phyloP scores from a whole-genome alignment of 2,113 vertebrate genomes.

The Archilochus colubris region DNA sequence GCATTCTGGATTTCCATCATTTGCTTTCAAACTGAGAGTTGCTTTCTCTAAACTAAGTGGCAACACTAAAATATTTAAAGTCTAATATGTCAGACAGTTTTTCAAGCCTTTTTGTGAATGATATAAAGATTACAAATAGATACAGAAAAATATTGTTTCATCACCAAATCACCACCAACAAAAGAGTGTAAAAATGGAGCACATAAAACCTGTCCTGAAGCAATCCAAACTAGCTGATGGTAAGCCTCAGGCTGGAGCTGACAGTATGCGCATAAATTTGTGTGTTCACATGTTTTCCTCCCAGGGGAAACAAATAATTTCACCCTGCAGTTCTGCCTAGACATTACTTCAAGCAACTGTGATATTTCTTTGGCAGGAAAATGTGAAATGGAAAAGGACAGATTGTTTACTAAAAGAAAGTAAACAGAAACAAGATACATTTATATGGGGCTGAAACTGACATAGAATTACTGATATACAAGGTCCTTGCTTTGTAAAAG shows the following conservation, averaged over 20 bases:
- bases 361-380: slow-evolving; percentile 4
- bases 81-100: slow-evolving; percentile 13
- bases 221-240: slow-evolving; percentile 6
- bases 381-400: slow-evolving; percentile 20
- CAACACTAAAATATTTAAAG: slow-evolving; percentile 5
- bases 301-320: background rate
- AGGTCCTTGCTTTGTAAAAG: background rate
- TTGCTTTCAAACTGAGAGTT: slow-evolving; percentile 28
- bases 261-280: background rate
- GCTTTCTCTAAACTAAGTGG: background rate
- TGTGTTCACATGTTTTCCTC: slow-evolving; percentile 19
- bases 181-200: background rate
- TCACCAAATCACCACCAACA: background rate
- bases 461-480: background rate
- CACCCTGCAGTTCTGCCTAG: background rate
- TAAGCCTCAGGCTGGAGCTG: slow-evolving; percentile 9
- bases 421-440: slow-evolving; percentile 2
- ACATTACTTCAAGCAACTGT: background rate
- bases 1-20: background rate
- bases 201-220: slow-evolving; percentile 47
- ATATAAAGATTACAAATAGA: slow-evolving; percentile 45
- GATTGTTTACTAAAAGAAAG: slow-evolving; percentile 34
- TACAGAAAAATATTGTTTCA: background rate
- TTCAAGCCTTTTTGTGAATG: background rate
- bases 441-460: background rate